Evolutionary conservation across 2,888 invertebrate genomes (phyloP).

Genomic region (Cetonia aurata): DNA sequence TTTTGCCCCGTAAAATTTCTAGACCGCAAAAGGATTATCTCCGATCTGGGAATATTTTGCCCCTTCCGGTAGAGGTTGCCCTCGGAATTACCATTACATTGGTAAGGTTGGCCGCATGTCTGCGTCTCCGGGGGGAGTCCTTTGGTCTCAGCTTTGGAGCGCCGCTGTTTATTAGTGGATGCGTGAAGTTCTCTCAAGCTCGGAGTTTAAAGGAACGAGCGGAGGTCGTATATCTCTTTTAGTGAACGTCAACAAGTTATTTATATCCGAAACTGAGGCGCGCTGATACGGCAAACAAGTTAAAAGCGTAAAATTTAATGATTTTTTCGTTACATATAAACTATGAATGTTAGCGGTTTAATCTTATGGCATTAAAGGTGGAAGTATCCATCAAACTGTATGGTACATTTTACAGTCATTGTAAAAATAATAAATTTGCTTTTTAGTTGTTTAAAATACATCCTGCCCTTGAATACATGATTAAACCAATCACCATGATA

Average conservation of each 20-base stretch:
- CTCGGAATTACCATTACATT: slow-evolving; percentile 35
- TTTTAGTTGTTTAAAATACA: too few relatives aligned
- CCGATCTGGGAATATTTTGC: slow-evolving; percentile 35
- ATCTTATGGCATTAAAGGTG: too few relatives aligned
- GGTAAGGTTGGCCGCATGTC: slow-evolving; percentile 16
- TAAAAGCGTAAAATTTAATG: slow-evolving; percentile 2
- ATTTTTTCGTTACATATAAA: not conserved
- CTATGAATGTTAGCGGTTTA: too few relatives aligned
- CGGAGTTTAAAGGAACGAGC: slow-evolving; percentile 8
- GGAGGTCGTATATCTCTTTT: slow-evolving; percentile 22
- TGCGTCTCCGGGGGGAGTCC: slow-evolving; percentile 15
- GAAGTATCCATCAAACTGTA: too few relatives aligned
- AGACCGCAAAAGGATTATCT: slow-evolving; percentile 41
- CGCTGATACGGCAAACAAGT: too few relatives aligned
- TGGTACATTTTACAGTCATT: too few relatives aligned
- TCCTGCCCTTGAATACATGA: too few relatives aligned
- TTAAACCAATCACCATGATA: too few relatives aligned
- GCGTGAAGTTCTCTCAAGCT: slow-evolving; percentile 20
- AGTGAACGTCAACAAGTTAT: slow-evolving; percentile 26
- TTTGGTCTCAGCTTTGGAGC: slow-evolving; percentile 18
- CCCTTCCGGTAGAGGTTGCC: slow-evolving; percentile 2
- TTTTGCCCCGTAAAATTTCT: slow-evolving; percentile 33
- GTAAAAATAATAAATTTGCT: too few relatives aligned
- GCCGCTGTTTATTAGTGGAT: slow-evolving; percentile 27
- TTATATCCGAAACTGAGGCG: not conserved